Evolutionary conservation across 2,113 vertebrate species (phyloP), one percentile per base, ranked within the genome.

Genomic region (Tenrec ecaudatus): DNA sequence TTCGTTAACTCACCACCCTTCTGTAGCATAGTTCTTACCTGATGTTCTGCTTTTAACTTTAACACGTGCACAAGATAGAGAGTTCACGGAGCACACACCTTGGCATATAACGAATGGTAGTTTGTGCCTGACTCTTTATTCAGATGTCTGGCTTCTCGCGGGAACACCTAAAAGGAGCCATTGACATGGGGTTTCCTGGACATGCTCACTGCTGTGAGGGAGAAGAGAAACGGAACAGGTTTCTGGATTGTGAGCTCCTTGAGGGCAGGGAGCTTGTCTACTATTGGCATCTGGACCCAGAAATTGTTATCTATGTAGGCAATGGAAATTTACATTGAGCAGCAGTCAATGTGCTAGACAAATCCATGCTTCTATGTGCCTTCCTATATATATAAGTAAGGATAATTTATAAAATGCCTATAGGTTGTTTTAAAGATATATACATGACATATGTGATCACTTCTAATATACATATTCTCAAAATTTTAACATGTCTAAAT

Each of bases 1-100:
- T 71, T 95, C 90, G 90, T 94, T 89, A 95, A 68, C 71, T 89
- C 69, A 23, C 87, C 94, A 87, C 85, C 90, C 69, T 69, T 91
- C 27, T 86, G 77, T 43, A 57, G 64, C 6, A 0, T 31, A 36
- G 64, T 68, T 78, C 77, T 83, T 89, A 88, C 66, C 22, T 68
- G 25, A 77, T 73, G 60, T 75, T 91, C 82, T 73, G 23, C 86
- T 82, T 92, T 89, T 91, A 43, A 1, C 81, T 85, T 29, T 66
- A 86, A 43, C 12, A 53, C 36, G 36, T n/a, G 20, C 15, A 11
- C 53, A 43, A 36, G 69, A 78, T 7, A 66, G n/a, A 94, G n/a
- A 82, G 66, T 86, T 91, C 43, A 38, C 84, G 77, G 36, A 68
- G 3, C 58, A 90, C 79, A 47, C 31, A 58, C 66, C 40, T 23